Evolutionary conservation across 2,888 invertebrate genomes (phyloP).

Genomic region (Nephrotoma flavescens): DNA sequence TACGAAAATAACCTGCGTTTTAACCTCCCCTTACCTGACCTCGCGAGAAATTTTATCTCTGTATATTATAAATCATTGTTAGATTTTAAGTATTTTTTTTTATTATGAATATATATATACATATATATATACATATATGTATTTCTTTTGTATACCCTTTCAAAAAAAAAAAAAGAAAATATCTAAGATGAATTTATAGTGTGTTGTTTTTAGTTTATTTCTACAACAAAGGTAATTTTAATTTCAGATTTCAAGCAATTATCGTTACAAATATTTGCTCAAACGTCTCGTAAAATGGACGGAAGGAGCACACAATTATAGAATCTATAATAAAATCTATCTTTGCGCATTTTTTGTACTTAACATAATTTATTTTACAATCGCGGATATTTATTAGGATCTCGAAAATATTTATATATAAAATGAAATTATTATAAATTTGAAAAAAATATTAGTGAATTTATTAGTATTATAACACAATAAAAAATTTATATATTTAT

Average conservation of each 20-base stretch:
- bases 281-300: slow-evolving; percentile 3
- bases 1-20: background rate
- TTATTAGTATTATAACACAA: background rate
- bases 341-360: background rate
- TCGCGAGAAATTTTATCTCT: background rate
- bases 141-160: background rate
- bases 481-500: background rate
- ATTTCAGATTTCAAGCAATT: slow-evolving; percentile 6
- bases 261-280: slow-evolving; percentile 6
- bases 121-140: no score
- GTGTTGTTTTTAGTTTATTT: background rate
- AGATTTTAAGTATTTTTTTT: background rate
- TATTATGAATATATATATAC: background rate
- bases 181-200: background rate
- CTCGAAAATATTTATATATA: background rate
- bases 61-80: background rate
- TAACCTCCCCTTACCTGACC: background rate
- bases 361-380: background rate
- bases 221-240: slow-evolving; percentile 4
- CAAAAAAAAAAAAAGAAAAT: background rate
- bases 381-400: background rate
- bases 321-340: background rate
- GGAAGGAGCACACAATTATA: background rate
- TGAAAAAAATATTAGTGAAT: background rate
- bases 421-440: background rate